Base-by-base conservation (phyloP, 2,797 vertebrate genomes). In the Coluber constrictor region DNA sequence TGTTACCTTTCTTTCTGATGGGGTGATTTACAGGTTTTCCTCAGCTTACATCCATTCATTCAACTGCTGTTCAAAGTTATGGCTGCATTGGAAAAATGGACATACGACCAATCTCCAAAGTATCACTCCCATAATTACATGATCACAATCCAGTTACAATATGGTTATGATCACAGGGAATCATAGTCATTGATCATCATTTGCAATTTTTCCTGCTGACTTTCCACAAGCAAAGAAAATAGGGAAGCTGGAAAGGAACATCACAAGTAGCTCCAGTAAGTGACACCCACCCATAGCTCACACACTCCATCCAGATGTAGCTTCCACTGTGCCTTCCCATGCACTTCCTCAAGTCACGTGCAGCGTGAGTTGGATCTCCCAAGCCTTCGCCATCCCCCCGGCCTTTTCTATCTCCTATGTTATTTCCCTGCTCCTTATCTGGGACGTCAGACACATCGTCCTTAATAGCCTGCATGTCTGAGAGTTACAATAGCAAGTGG, bases 351-450 rank as follows among this genome's bases (percentile, higher is more conserved):
- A 74, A 74, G 16, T 74, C 32, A 74, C 16, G 3, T 20, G 3
- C 32, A 20, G 16, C 7, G 15, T 74, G n/a, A 16, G 6, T 32
- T 74, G n/a, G n/a, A 6, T 32, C n/a, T 37, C 15, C n/a, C 15
- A 37, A 74, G 2, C 15, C 32, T 10, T 0, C n/a, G 0, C 0
- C 1, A 1, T n/a, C 16, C 3, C 6, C 47, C 47, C 47, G 43
- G 0, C 66, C 16, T 18, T 18, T 18, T 18, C 32, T 16, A 37
- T 37, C 7, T 43, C 18, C 32, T 37, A 79, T 23, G 18, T 3
- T 3, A 79, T 43, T 43, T 43, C 18, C 20, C 8, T 43, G 8
- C 32, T 79, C 18, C 32, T 79, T 43, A 79, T 37, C 16, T 74
- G 32, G 32, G 70, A 37, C 6, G 3, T 20, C 70, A 37, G 32